Evolutionary conservation across 2,888 invertebrate species (phyloP).

Genomic region (Synergus laeviventris): DNA sequence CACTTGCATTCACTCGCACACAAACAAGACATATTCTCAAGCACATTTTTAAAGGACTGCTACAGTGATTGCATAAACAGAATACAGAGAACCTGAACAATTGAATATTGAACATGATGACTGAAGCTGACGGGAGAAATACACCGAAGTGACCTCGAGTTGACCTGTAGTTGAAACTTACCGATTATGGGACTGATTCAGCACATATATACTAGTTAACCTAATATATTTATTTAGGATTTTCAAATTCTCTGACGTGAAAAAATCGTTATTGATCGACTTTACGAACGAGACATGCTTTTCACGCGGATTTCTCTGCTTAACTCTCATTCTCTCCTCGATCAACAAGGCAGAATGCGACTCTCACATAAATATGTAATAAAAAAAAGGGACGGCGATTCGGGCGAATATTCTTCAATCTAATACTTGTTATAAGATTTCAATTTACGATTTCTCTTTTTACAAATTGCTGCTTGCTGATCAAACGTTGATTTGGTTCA

Average conservation of each 20-base stretch:
- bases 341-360: slow-evolving; percentile 11
- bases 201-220: slow-evolving; percentile 57
- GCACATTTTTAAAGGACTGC: slow-evolving; percentile 44
- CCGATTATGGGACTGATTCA: slow-evolving; percentile 57
- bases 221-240: slow-evolving; percentile 60
- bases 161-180: slow-evolving; percentile 53
- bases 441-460: neutral
- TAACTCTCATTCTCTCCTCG: slow-evolving; percentile 47
- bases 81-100: slow-evolving; percentile 20
- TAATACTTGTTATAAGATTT: slow-evolving; percentile 9
- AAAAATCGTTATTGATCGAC: slow-evolving; percentile 44
- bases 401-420: neutral
- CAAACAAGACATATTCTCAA: slow-evolving; percentile 43
- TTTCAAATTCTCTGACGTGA: slow-evolving; percentile 59
- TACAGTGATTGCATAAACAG: slow-evolving; percentile 51
- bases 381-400: neutral
- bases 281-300: slow-evolving; percentile 33
- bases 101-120: slow-evolving; percentile 49
- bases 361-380: neutral
- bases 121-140: slow-evolving; percentile 53
- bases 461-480: neutral
- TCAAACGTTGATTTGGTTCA: neutral
- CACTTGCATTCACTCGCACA: slow-evolving; percentile 48
- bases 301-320: slow-evolving; percentile 53
- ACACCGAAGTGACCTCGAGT: slow-evolving; percentile 60